phyloP scores from a whole-genome alignment of 2,888 invertebrate species.

The Oligia fasciuncula region DNA sequence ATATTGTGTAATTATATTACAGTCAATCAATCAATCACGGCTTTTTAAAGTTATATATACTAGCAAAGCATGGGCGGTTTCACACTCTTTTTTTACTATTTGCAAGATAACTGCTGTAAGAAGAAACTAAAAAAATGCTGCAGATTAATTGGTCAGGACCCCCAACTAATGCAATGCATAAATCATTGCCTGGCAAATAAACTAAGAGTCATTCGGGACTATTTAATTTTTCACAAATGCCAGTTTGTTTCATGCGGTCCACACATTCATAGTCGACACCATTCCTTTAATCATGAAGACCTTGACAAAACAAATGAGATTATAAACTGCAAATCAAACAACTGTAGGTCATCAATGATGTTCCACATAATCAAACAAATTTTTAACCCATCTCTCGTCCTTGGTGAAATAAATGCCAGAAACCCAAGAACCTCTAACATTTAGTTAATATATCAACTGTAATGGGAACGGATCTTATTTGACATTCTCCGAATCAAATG shows the following conservation, averaged over 20 bases:
- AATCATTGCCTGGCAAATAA: background rate
- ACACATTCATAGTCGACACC: constrained; percentile 3
- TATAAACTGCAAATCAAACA: constrained; percentile 12
- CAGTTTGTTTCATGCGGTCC: background rate
- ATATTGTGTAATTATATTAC: too few relatives aligned
- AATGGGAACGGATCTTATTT: constrained; percentile 43
- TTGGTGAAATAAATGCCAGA: constrained; percentile 54
- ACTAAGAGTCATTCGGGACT: background rate
- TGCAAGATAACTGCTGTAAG: too few relatives aligned
- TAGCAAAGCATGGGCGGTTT: background rate
- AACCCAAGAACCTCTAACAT: constrained; percentile 32
- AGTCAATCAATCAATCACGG: too few relatives aligned
- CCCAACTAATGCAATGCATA: too few relatives aligned
- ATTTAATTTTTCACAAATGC: background rate
- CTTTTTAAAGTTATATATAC: background rate
- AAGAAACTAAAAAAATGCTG: background rate
- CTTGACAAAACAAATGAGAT: constrained; percentile 43
- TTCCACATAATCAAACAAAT: constrained; percentile 29
- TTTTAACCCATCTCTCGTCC: constrained; percentile 40
- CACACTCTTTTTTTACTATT: background rate
- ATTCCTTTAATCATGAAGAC: constrained; percentile 27
- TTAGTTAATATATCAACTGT: constrained; percentile 20
- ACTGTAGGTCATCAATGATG: constrained; percentile 17
- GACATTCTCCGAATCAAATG: constrained; percentile 54
- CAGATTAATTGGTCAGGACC: background rate